A percentile compares a stretch with the other conserved stretches of the same genome.
Conservation (phyloP, 2,888 invertebrate species). For the Melangyna quadrimaculata region DNA sequence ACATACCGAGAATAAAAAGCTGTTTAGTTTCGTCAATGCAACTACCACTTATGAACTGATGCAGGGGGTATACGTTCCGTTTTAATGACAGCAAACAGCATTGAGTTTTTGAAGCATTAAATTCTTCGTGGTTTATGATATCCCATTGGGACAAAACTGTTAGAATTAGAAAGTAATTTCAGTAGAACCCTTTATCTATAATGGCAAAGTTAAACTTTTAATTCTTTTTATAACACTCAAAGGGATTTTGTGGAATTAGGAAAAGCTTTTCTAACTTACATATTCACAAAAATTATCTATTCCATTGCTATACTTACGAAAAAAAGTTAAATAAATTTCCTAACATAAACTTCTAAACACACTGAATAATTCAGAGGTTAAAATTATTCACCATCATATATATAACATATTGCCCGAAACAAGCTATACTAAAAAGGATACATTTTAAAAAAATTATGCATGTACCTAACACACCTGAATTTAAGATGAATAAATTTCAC, state of each 20-base stretch:
- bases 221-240: not conserved
- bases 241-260: not conserved
- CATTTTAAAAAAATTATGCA: not conserved
- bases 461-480: not conserved
- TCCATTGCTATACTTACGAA: not conserved
- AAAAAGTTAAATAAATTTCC: not conserved
- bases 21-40: too few species aligned
- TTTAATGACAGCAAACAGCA: too few species aligned
- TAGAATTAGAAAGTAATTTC: too few species aligned
- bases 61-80: too few species aligned
- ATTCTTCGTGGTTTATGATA: too few species aligned
- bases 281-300: not conserved
- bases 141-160: too few species aligned
- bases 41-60: too few species aligned
- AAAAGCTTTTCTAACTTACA: not conserved
- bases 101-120: too few species aligned
- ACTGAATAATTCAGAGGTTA: not conserved
- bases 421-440: not conserved
- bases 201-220: not conserved
- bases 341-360: not conserved
- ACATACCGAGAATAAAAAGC: too few species aligned
- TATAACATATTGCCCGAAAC: not conserved
- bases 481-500: not conserved
- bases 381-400: not conserved
- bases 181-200: not conserved